Base-by-base conservation (phyloP, 2,888 invertebrate species). In the Phragmatobia fuliginosa region DNA sequence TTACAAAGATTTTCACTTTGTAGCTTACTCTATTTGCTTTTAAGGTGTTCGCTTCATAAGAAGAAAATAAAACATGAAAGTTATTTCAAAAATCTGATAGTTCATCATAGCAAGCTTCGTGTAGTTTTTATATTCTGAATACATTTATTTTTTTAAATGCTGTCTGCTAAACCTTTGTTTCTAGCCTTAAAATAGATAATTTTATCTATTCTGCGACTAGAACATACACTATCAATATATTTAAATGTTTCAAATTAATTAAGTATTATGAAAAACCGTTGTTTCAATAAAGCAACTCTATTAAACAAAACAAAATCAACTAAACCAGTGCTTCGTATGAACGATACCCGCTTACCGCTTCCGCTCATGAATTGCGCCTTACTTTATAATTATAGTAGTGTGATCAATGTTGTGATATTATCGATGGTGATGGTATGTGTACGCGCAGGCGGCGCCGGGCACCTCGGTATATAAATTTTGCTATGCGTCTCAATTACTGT, bases 401-500 rank as follows among this genome's bases (percentile, higher is more conserved):
- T 88, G 85, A 87, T 89, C 80, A 86, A 87, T 89, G 90, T 89
- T 90, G 90, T 90, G 91, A 90, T 90, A 89, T 83, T 77, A 82
- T 74, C 71, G 61, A 52, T 72, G 25, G 74, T 76, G 76, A 62
- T 65, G 58, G 70, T 67, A 6, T 61, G 14, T 49, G 62, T 45
- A 67, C 49, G 66, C 80, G 85, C 84, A 80, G 84, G 81, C 83
- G 85, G 74, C 83, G 85, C 73, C 84, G 86, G 77, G 77, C 73
- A 84, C 73, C 83, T 81, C 75, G 89, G 85, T 81, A 80, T 78
- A 87, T 87, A 85, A 90, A 88, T 91, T 93, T 92, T 90, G 94
- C 94, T 93, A 93, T 92, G 94, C 94, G 91, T 94, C 90, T 93
- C 91, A 91, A 92, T 90, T 92, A 93, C 91, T 93, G 93, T 93